Evolutionary conservation across 2,888 invertebrate genomes (phyloP).

Genomic region (Apodemia duryi): DNA sequence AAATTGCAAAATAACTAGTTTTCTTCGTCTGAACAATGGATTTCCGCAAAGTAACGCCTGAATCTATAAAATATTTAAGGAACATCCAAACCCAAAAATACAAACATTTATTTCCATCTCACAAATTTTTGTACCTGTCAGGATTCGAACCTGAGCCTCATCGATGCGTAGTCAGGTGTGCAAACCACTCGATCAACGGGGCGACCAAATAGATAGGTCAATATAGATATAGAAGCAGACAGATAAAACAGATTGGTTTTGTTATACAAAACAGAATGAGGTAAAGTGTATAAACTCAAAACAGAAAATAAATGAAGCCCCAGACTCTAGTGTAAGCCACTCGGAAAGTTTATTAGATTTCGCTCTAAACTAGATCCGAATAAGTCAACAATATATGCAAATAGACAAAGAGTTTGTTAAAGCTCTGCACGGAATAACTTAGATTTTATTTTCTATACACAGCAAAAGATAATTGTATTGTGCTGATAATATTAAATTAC

Average conservation of each 20-base stretch:
- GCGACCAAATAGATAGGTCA: too few relatives aligned
- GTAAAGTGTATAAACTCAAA: slow-evolving; percentile 4
- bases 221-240: neutral
- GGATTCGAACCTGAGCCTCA: too few relatives aligned
- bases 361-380: slow-evolving; percentile 10
- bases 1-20: too few relatives aligned
- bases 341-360: slow-evolving; percentile 13
- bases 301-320: slow-evolving; percentile 1
- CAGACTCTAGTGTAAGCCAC: slow-evolving; percentile 1
- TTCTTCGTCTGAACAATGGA: too few relatives aligned
- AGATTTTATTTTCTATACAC: neutral
- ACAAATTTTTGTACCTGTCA: too few relatives aligned
- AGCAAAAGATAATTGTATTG: neutral
- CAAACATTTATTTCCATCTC: too few relatives aligned
- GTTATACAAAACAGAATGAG: neutral
- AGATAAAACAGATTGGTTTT: neutral
- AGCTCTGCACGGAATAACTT: slow-evolving; percentile 3
- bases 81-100: too few relatives aligned
- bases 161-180: too few relatives aligned
- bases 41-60: too few relatives aligned
- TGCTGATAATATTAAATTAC: neutral
- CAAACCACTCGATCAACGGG: too few relatives aligned
- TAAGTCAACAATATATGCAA: slow-evolving; percentile 15
- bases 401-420: slow-evolving; percentile 10
- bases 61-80: too few relatives aligned